A percentile compares a stretch with the other conserved stretches of the same genome.
Conservation (phyloP, 2,113 vertebrate genomes). For the Eptesicus fuscus region DNA sequence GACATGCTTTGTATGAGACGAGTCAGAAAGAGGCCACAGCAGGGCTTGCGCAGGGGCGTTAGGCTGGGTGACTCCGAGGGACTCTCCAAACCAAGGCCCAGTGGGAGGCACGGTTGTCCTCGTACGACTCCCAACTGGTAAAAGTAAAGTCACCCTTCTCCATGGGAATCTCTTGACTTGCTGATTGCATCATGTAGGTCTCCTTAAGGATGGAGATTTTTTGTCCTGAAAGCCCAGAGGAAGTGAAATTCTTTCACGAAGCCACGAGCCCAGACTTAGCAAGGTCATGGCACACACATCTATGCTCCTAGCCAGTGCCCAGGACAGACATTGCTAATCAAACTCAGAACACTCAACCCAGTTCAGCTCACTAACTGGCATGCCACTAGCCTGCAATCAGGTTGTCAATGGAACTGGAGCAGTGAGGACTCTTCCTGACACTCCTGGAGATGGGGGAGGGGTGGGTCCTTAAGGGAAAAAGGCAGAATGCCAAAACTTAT, state of each 20-base stretch:
- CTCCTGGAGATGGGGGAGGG: not conserved
- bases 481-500: not conserved
- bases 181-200: not conserved
- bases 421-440: not conserved
- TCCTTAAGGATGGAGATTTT: not conserved
- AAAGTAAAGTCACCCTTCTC: not conserved
- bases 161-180: not conserved
- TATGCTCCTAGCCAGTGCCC: not conserved
- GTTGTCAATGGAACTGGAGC: not conserved
- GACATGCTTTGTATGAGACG: not conserved
- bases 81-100: not conserved
- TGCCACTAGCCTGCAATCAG: not conserved
- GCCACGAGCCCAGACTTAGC: not conserved
- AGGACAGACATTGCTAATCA: slow-evolving; percentile 52
- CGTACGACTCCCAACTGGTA: not conserved
- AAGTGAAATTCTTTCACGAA: not conserved
- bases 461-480: not conserved
- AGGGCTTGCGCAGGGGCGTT: not conserved
- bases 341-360: not conserved
- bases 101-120: not conserved
- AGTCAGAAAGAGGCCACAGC: not conserved
- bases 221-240: not conserved
- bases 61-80: not conserved
- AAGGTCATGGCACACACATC: fast-evolving
- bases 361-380: not conserved